phyloP scores from a whole-genome alignment of 2,797 vertebrate genomes.

The Artibeus lituratus region DNA sequence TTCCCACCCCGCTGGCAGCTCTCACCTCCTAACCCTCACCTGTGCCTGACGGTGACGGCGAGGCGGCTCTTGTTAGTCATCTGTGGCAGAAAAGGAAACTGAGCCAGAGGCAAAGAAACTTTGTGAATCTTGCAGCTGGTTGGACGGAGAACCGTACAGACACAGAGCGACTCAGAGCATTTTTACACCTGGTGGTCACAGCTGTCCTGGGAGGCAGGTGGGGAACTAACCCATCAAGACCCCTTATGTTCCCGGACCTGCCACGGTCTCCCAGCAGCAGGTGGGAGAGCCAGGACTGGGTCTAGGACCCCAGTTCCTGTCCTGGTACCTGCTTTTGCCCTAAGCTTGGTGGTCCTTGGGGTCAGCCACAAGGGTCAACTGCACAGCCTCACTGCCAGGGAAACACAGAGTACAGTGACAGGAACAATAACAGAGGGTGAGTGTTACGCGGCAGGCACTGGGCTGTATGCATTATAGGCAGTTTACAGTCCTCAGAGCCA shows the following conservation, averaged over 20 bases:
- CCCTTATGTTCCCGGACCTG: not conserved
- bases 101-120: not conserved
- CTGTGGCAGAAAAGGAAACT: not conserved
- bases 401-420: not conserved
- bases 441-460: not conserved
- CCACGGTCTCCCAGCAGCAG: not conserved
- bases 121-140: not conserved
- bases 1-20: not conserved
- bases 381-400: not conserved
- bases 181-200: not conserved
- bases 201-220: not conserved
- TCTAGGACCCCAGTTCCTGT: not conserved
- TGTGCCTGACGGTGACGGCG: not conserved
- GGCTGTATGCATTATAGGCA: rapidly evolving
- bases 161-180: not conserved
- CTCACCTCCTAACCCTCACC: not conserved
- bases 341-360: not conserved
- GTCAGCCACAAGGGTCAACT: not conserved
- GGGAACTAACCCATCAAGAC: not conserved
- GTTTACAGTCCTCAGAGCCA: not conserved
- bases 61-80: not conserved
- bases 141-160: not conserved
- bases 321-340: not conserved
- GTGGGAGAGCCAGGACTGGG: not conserved
- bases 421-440: not conserved